These are phyloP conservation scores for Forficula auricularia DNA, from an alignment of 1,140 invertebrate genomes.

Conservation along the genomic window DNA sequence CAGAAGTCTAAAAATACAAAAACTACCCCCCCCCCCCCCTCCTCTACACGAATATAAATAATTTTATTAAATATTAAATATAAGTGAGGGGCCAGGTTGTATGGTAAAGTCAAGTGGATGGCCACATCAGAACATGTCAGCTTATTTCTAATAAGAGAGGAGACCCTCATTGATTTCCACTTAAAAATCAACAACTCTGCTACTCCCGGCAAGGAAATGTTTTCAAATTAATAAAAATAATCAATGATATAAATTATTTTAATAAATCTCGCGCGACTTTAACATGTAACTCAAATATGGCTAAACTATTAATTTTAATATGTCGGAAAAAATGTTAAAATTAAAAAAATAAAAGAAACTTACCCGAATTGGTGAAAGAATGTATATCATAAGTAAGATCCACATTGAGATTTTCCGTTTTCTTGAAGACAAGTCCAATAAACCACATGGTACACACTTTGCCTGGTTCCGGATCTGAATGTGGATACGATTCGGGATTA, in stretches of 20 bases:
- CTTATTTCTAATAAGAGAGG: too few relatives aligned
- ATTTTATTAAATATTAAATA: too few relatives aligned
- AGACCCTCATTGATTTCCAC: too few relatives aligned
- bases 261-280: not conserved
- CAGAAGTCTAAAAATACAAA: too few relatives aligned
- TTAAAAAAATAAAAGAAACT: conserved; percentile 11
- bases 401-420: conserved; percentile 69
- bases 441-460: conserved; percentile 79
- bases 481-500: conserved; percentile 70
- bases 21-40: too few relatives aligned
- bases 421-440: conserved; percentile 82
- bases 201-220: too few relatives aligned
- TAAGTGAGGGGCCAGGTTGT: too few relatives aligned
- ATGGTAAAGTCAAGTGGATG: too few relatives aligned
- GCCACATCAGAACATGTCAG: too few relatives aligned
- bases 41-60: too few relatives aligned
- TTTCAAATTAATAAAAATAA: conserved; percentile 6
- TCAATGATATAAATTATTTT: not conserved
- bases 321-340: not conserved
- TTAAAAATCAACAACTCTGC: too few relatives aligned
- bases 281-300: not conserved
- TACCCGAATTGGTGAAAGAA: conserved; percentile 63
- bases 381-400: conserved; percentile 87
- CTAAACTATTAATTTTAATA: not conserved
- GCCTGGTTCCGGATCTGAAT: conserved; percentile 25